Evolutionary conservation across 37 sponge, comb jelly and placozoan genomes (phyloP), one percentile per base, ranked within the genome.

Genomic region (Spongia lamella): DNA sequence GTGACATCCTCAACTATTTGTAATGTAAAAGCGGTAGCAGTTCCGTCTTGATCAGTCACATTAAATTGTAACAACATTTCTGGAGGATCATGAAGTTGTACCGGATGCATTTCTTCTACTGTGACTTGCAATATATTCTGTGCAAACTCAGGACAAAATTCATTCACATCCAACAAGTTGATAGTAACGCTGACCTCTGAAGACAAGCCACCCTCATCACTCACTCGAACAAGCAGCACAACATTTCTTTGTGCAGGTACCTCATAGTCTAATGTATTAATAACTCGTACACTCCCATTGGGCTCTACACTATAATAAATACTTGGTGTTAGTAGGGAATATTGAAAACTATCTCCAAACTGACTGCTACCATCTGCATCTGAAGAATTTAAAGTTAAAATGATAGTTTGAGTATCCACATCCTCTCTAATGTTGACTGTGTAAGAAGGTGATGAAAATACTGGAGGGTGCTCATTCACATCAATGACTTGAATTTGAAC

Each of bases 141-240:
- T 20, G 53, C 16, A 26, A 80, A 79, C 39, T 38, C 61, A n/a
- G 87, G 87, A 43, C 81, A 75, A 61, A 59, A 86, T 66, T 86
- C 87, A 53, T 86, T 86, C 43, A 61, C 76, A 58, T 86, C 81
- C 20, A 37, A 36, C 0, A 79, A n/a, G 17, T 56, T 1, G 2
- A 86, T 30, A 16, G 57, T 69, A 3, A 80, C 63, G 36, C 30
- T 37, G 6, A 56, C 63, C 0, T 50, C 30, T 6, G 60, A 27
- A 40, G 65, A 83, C n/a, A 19, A 25, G 1, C 75, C 76, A n/a
- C 63, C 74, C 35, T 13, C 32, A 83, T 89, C 89, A 68, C 31
- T 61, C 9, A 75, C 89, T 22, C 20, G 29, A 17, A 89, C 76
- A 0, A 22, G 22, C 17, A 89, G 68, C 16, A 56, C 6, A 37